A percentile compares a stretch with the other conserved stretches of the same genome.
phyloP scores from a whole-genome alignment of 1,140 invertebrate genomes.

The Tetragnatha versicolor region DNA sequence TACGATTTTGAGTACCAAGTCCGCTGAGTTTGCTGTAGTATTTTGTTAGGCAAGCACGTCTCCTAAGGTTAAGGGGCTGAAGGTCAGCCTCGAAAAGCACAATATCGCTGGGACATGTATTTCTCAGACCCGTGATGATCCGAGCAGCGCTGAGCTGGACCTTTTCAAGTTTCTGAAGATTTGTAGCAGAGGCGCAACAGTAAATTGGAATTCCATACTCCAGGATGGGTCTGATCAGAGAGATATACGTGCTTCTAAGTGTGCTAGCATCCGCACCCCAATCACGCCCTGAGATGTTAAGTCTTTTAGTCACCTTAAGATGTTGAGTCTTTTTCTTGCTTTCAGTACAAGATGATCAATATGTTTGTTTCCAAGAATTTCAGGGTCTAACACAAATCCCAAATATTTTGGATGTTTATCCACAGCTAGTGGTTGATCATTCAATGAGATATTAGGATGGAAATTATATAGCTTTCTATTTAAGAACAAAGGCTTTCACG shows the following conservation, averaged over 20 bases:
- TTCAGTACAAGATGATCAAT: not conserved
- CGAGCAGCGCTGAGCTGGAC: not conserved
- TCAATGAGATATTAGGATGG: not conserved
- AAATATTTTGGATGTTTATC: not conserved
- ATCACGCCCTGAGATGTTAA: not conserved
- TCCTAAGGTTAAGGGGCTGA: not conserved
- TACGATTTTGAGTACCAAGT: not conserved
- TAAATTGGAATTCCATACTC: conserved; percentile 1
- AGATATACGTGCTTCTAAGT: not conserved
- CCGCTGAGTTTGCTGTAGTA: not conserved
- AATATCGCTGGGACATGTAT: not conserved
- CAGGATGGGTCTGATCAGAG: not conserved
- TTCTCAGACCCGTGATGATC: not conserved
- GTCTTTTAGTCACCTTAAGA: too few relatives aligned
- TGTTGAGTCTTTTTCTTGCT: not conserved
- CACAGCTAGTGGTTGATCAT: not conserved
- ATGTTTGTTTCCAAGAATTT: conserved; percentile 2
- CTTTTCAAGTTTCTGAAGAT: conserved; percentile 6
- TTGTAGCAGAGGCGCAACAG: not conserved
- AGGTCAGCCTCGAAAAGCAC: conserved; percentile 9
- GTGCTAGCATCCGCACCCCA: conserved; percentile 3
- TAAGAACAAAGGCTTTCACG: too few relatives aligned
- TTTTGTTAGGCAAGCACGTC: not conserved
- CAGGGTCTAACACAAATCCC: not conserved
- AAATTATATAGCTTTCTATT: not conserved